Evolutionary conservation across 2,888 invertebrate genomes (phyloP), one percentile per base, ranked within the genome.

Genomic region (Coronaproctus castanopsis): DNA sequence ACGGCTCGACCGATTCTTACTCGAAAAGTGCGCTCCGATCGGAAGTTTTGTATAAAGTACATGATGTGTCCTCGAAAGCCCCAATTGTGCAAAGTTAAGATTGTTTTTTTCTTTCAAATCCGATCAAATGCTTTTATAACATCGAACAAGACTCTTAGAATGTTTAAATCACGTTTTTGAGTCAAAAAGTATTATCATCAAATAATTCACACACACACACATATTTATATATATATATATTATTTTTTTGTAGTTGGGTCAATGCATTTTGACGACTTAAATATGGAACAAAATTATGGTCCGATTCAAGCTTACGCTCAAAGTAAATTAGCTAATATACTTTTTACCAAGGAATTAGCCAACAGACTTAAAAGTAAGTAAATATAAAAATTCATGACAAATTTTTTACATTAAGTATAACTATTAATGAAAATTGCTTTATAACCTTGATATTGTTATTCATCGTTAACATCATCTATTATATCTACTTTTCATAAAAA

Each of bases 251-350:
- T 24, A 61, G 63, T 52, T 24, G 63, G 63, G 18, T 21, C 51
- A 2, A 64, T 64, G 48, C 58, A 64, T 57, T 64, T 64, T 19
- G 63, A 64, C 10, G 63, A 64, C 54, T 52, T 64, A 36, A 64
- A 64, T 55, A 24, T 60, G 53, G 62, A 62, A 53, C 21, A 20
- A 19, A 24, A 50, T 50, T 64, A 63, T 36, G 57, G 57, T 5
- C 50, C 64, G 19, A 19, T 61, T 49, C 53, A 2, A 18, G 61
- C 62, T 10, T 64, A 64, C 51, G 19, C 56, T 21, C 63, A 63
- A 22, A 64, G 64, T 48, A 64, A 64, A 60, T 54, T 64, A 8
- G 64, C 64, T 8, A 64, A 64, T 21, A 49, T 64, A 2, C 52
- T 64, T 20, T 64, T 64, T 23, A 59, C 62, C 19, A 57, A 56